Evolutionary conservation across 1,140 invertebrate genomes (phyloP).

Genomic region (Euschistus heros): DNA sequence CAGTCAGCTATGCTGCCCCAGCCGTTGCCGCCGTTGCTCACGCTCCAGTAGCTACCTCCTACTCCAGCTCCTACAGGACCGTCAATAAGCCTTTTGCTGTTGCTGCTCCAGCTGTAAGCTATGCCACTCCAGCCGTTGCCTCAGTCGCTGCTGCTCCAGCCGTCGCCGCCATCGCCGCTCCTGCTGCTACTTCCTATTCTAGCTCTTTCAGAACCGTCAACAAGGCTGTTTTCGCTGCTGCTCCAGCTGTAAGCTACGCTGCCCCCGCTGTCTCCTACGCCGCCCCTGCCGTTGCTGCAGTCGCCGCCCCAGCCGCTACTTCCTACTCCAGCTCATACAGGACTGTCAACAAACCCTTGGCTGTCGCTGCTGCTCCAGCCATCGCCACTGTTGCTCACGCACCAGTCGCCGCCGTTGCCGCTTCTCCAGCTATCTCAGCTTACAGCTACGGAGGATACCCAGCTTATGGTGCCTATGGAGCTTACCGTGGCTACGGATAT

Average conservation of each 20-base stretch:
- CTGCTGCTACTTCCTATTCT: background rate
- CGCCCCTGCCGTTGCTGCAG: background rate
- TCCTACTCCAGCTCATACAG: constrained; percentile 13
- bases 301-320: constrained; percentile 10
- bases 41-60: constrained; percentile 17
- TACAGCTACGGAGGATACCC: no score
- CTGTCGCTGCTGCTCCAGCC: background rate
- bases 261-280: background rate
- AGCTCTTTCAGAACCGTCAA: no score
- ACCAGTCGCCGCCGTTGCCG: background rate
- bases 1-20: constrained; percentile 5
- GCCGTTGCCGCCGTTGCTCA: constrained; percentile 15
- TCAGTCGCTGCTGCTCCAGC: background rate
- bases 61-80: constrained; percentile 9
- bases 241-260: background rate
- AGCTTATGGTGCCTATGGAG: no score
- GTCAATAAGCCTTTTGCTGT: constrained; percentile 16
- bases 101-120: background rate
- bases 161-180: background rate
- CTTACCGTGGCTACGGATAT: no score
- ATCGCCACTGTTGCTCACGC: constrained; percentile 7
- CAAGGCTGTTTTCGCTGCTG: background rate
- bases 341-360: constrained; percentile 13
- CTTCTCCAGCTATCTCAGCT: background rate
- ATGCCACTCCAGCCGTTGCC: background rate